Conservation (phyloP, 2,797 vertebrate species). For the Neosalanx taihuensis region DNA sequence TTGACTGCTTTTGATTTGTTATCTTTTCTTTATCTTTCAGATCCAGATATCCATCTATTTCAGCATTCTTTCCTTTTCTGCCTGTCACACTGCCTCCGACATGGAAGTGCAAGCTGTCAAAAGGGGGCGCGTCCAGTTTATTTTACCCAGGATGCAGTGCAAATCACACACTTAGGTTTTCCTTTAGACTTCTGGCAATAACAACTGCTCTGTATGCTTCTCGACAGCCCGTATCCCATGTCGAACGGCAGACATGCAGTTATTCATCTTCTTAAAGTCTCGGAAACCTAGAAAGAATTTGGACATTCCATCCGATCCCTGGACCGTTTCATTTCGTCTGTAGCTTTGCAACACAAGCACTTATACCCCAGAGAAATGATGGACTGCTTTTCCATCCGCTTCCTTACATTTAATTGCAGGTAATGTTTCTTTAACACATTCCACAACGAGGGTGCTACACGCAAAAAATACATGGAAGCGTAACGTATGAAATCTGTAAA, state of each 20-base stretch:
- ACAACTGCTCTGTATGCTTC: slow-evolving; percentile 31
- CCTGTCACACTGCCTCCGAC: slow-evolving; percentile 49
- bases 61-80: slow-evolving; percentile 60
- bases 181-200: slow-evolving; percentile 37
- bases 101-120: slow-evolving; percentile 43
- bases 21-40: slow-evolving; percentile 51
- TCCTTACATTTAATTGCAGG: slow-evolving; percentile 26
- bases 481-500: not conserved
- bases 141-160: slow-evolving; percentile 43
- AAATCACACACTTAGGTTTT: slow-evolving; percentile 31
- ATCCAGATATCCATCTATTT: slow-evolving; percentile 59
- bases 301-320: slow-evolving; percentile 55
- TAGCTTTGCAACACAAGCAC: slow-evolving; percentile 46
- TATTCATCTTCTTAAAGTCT: slow-evolving; percentile 40
- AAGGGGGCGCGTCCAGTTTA: slow-evolving; percentile 35
- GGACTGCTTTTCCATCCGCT: not conserved
- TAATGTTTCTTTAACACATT: slow-evolving; percentile 32
- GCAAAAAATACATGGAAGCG: not conserved
- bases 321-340: slow-evolving; percentile 50
- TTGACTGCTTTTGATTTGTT: slow-evolving; percentile 32
- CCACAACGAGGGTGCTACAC: not conserved
- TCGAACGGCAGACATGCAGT: slow-evolving; percentile 53
- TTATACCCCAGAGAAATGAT: slow-evolving; percentile 11
- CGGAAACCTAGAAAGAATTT: slow-evolving; percentile 29
- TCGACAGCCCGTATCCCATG: slow-evolving; percentile 38